Base-by-base conservation (phyloP, 2,888 invertebrate species). In the Amiota mariae region DNA sequence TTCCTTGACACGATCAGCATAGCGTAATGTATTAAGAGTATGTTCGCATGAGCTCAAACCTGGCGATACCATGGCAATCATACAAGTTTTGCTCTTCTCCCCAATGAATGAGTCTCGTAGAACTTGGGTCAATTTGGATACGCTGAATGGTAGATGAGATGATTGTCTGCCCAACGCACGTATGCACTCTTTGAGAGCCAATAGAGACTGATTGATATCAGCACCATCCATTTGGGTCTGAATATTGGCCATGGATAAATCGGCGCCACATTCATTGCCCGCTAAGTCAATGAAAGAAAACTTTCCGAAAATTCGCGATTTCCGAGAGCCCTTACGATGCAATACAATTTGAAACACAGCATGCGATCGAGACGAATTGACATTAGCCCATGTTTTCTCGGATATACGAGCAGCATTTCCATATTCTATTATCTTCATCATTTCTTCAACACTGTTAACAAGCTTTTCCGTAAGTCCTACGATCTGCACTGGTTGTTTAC, bases 31-130 rank as follows among this genome's bases (percentile, higher is more conserved):
- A 91, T 99, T 99, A 77, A 99, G 92, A 73, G 98, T 98, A 91
- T 99, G 98, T 89, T 99, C 99, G 90, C 98, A 98, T 70, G 97
- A 98, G 87, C 94, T 95, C 91, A 98, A 93, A 72, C 98, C 98
- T 46, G 99, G 99, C 77, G 98, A 98, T 85, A 99, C 97, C 98
- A 99, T 99, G 74, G 99, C 98, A 90, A 99, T 98, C 99, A 99
- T 99, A 91, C 99, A 99, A 20, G 98, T 99, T 90, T 95, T 94
- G 63, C 98, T 97, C 91, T 98, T 99, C 90, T 98, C 97, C 11
- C 99, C 98, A 87, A 99, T 98, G 91, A 99, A 99, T 64, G 97
- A 97, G 91, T 99, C 99, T 82, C 98, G 93, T 79, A 99, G 91
- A 76, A 99, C 99, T 90, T 96, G 96, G 56, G 99, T 99, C 72